Evolutionary conservation across 92 coral and sea anemone species (phyloP), one percentile per base, ranked within the genome.

Genomic region (Nematostella vectensis): DNA sequence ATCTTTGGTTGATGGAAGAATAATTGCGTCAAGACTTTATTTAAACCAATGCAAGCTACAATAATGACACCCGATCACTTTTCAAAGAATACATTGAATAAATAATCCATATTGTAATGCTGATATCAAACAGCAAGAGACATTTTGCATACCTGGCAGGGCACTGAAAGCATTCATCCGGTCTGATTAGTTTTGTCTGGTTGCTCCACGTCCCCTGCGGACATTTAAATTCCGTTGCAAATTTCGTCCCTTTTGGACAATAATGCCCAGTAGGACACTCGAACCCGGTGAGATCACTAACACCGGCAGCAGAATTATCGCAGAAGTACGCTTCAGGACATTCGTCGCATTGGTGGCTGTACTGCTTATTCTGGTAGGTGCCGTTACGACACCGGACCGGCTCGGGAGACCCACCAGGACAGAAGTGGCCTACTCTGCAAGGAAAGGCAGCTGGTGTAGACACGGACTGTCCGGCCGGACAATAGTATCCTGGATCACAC

Each of bases 171-270:
- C 98, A 91, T 27, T 86, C 81, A 2, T 71, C 83, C 39, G 78
- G 61, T 44, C 83, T 58, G 47, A 73, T 85, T 23, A 86, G 80
- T 64, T 27, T 59, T 1, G 91, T 86, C 51, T 63, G 70, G 69
- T 91, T 86, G 62, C 93, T 91, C 98, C 98, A 91, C 0, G 96
- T 91, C 57, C 96, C 98, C 31, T 83, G 38, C 1, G 73, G 83
- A 25, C 96, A 88, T 65, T 85, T 85, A 62, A 59, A 62, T 67
- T 88, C 83, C 0, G 94, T 88, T 11, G 94, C 63, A 68, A 83
- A 83, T 48, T 75, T 74, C 12, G 95, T 81, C 44, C 88, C 83
- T 27, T 52, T 33, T 1, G 81, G 85, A 45, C 95, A 85, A 42
- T 72, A 87, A 50, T 87, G 95, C 3, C 98, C 98, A 19, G 51